phyloP scores from a whole-genome alignment of 2,888 invertebrate species.

The Drosophila austrosaltans region DNA sequence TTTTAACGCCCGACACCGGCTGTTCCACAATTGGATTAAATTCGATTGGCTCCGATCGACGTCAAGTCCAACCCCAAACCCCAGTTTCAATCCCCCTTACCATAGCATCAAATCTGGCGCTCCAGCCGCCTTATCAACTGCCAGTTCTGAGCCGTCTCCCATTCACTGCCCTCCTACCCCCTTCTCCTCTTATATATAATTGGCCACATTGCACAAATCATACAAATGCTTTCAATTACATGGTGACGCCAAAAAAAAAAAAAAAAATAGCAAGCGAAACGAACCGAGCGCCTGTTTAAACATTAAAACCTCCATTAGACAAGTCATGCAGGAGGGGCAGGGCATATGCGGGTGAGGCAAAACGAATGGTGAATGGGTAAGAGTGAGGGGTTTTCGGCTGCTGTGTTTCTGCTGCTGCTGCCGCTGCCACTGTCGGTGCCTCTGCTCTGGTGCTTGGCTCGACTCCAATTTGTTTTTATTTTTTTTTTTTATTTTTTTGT shows the following conservation, averaged over 20 bases:
- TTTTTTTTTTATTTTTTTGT: slow-evolving; percentile 48
- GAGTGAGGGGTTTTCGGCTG: neutral
- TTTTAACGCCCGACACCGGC: slow-evolving; percentile 42
- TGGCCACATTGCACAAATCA: slow-evolving; percentile 77
- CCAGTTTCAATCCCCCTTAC: neutral
- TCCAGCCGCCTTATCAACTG: neutral
- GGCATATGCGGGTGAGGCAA: too few relatives aligned
- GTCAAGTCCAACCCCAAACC: slow-evolving; percentile 16
- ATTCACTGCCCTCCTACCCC: slow-evolving; percentile 19
- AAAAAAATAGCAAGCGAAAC: slow-evolving; percentile 18
- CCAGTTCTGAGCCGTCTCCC: neutral
- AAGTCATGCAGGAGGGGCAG: neutral
- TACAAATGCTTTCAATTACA: slow-evolving; percentile 78
- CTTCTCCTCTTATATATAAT: slow-evolving; percentile 56
- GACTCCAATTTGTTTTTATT: slow-evolving; percentile 41
- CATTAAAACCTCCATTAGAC: slow-evolving; percentile 50
- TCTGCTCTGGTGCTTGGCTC: slow-evolving; percentile 37
- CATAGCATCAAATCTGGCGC: neutral
- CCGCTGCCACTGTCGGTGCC: slow-evolving; percentile 10
- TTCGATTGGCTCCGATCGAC: slow-evolving; percentile 44
- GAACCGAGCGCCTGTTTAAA: slow-evolving; percentile 64
- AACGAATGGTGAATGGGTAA: too few relatives aligned
- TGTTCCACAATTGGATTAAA: slow-evolving; percentile 47
- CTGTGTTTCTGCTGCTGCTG: slow-evolving; percentile 12
- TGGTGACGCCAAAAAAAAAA: slow-evolving; percentile 57